These are phyloP conservation scores for Eutolmus rufibarbis DNA, from an alignment of 2,888 invertebrate species.

Conservation along the genomic window DNA sequence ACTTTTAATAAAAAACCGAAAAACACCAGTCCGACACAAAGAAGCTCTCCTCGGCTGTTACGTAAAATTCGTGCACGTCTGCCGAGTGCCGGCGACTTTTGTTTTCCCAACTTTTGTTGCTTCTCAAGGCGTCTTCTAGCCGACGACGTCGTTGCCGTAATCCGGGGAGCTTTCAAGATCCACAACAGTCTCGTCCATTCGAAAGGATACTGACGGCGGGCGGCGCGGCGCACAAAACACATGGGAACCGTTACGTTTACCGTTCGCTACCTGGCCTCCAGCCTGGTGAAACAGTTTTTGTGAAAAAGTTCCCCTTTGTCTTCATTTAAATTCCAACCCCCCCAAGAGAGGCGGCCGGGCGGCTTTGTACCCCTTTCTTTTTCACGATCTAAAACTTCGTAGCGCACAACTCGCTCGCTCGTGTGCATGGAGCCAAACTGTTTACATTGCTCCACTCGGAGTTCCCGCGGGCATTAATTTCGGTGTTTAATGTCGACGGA, in stretches of 20 bases:
- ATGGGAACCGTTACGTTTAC: background rate
- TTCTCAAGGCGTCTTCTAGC: background rate
- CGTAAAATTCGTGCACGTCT: conserved; percentile 4
- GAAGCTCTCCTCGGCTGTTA: background rate
- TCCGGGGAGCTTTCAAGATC: conserved; percentile 2
- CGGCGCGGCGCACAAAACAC: background rate
- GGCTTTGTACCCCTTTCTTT: background rate
- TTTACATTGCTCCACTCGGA: background rate
- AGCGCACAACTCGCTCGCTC: background rate
- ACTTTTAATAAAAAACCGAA: background rate
- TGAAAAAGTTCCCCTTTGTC: background rate
- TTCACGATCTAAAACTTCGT: background rate
- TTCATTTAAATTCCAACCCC: conserved; percentile 11
- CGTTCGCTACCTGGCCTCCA: background rate
- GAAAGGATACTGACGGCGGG: background rate
- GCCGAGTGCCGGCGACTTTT: background rate
- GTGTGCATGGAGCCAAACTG: background rate
- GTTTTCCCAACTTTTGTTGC: conserved; percentile 16
- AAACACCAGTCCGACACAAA: background rate
- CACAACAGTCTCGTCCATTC: conserved; percentile 12
- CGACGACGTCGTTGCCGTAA: background rate
- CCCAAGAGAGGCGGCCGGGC: background rate
- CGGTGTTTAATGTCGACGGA: background rate
- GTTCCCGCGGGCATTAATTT: conserved; percentile 23
- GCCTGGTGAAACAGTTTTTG: background rate